These are phyloP conservation scores for Serilophus lunatus DNA, from an alignment of 2,113 vertebrate genomes.

Conservation along the genomic window DNA sequence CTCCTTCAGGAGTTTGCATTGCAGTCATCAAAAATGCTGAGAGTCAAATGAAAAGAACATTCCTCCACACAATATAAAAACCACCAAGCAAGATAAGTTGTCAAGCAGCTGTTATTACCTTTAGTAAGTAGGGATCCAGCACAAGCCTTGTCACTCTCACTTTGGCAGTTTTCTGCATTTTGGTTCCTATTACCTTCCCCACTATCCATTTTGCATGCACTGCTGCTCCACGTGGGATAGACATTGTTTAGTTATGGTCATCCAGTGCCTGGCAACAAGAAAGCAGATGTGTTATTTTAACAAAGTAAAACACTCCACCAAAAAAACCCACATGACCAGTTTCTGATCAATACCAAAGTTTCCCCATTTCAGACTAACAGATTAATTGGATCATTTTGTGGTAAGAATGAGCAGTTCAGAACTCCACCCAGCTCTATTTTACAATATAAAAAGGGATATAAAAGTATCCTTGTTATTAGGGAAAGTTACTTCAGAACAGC, in stretches of 20 bases:
- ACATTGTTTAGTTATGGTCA: slow-evolving; percentile 77
- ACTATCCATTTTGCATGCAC: slow-evolving; percentile 95
- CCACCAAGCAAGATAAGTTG: not conserved
- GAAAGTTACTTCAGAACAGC: not conserved
- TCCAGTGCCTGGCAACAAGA: slow-evolving; percentile 39
- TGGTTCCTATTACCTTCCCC: slow-evolving; percentile 93
- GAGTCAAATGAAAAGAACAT: not conserved
- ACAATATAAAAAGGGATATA: fast-evolving
- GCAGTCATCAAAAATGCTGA: not conserved
- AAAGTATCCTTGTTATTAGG: fast-evolving
- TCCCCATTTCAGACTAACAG: not conserved
- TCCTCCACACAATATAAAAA: not conserved
- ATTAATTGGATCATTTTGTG: not conserved
- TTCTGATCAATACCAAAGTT: not conserved
- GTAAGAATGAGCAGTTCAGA: not conserved
- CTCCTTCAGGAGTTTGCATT: not conserved
- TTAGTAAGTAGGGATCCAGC: slow-evolving; percentile 89
- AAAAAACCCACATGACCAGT: fast-evolving
- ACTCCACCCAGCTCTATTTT: not conserved
- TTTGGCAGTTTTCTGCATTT: slow-evolving; percentile 95
- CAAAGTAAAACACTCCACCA: not conserved
- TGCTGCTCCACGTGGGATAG: slow-evolving; percentile 76
- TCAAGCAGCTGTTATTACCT: slow-evolving; percentile 80
- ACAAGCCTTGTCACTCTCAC: slow-evolving; percentile 92
- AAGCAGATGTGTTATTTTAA: slow-evolving; percentile 31